A percentile compares a stretch with the other conserved stretches of the same genome.
phyloP scores from a whole-genome alignment of 2,888 invertebrate genomes.

The Tubulanus polymorphus region DNA sequence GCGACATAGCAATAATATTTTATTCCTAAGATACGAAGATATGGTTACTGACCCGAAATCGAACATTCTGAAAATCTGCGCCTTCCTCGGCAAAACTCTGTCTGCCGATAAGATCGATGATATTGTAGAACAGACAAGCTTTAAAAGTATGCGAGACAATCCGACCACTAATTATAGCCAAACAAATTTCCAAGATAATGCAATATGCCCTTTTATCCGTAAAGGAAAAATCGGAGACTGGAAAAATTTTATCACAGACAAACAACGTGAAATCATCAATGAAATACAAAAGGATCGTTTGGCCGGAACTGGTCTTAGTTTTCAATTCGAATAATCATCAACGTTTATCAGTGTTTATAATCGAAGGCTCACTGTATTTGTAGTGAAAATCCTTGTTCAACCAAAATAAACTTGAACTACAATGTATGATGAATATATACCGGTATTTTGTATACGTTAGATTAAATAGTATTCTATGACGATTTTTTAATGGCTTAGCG shows the following conservation, averaged over 20 bases:
- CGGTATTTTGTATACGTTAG: no score
- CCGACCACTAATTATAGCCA: not conserved
- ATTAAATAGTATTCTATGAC: no score
- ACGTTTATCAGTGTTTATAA: no score
- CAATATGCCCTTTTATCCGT: not conserved
- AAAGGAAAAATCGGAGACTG: not conserved
- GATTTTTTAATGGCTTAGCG: no score
- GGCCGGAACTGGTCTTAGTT: not conserved
- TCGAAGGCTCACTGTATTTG: no score
- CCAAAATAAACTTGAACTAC: no score
- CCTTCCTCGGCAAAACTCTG: not conserved
- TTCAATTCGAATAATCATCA: not conserved
- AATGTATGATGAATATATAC: no score
- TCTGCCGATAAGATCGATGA: not conserved
- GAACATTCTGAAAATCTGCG: not conserved
- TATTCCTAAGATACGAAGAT: conserved; percentile 5
- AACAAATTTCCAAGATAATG: not conserved
- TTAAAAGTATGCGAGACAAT: conserved; percentile 2
- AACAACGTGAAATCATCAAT: not conserved
- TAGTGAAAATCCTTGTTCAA: no score
- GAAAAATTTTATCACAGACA: not conserved
- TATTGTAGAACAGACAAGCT: not conserved
- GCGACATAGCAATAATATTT: not conserved
- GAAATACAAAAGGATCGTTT: not conserved
- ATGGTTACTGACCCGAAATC: not conserved